These are phyloP conservation scores for Dermolepida albohirtum DNA, from an alignment of 2,888 invertebrate genomes.

Conservation along the genomic window DNA sequence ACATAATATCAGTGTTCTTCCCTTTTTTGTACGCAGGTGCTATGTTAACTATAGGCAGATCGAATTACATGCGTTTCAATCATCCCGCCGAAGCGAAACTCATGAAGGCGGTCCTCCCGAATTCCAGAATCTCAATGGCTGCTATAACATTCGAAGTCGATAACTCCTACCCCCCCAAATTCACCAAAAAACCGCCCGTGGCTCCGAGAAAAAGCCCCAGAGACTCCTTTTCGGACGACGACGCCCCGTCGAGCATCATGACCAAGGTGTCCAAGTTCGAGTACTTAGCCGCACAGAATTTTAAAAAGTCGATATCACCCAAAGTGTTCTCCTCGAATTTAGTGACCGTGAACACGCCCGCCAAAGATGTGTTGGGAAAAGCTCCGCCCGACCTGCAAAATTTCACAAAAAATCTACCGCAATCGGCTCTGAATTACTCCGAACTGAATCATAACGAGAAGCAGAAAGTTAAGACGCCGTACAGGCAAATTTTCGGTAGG, in stretches of 20 bases:
- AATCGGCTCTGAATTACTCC: slow-evolving; percentile 66
- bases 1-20: background rate
- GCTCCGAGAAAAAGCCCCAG: slow-evolving; percentile 71
- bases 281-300: slow-evolving; percentile 76
- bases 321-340: slow-evolving; percentile 86
- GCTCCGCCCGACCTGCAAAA: slow-evolving; percentile 71
- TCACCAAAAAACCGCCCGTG: slow-evolving; percentile 74
- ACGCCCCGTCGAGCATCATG: slow-evolving; percentile 73
- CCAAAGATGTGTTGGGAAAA: slow-evolving; percentile 80
- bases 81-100: slow-evolving; percentile 90
- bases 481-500: slow-evolving; percentile 59
- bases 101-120: slow-evolving; percentile 85
- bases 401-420: slow-evolving; percentile 71
- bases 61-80: slow-evolving; percentile 93
- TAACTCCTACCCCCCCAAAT: slow-evolving; percentile 58
- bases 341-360: slow-evolving; percentile 83
- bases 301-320: slow-evolving; percentile 73
- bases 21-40: slow-evolving; percentile 73
- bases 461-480: slow-evolving; percentile 59
- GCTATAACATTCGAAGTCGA: slow-evolving; percentile 76
- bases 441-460: slow-evolving; percentile 61
- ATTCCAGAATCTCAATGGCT: slow-evolving; percentile 82
- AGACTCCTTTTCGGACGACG: slow-evolving; percentile 67
- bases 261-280: slow-evolving; percentile 86
- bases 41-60: slow-evolving; percentile 91